phyloP scores from a whole-genome alignment of 92 coral and sea anemone species.

The Bergia puertoricense region DNA sequence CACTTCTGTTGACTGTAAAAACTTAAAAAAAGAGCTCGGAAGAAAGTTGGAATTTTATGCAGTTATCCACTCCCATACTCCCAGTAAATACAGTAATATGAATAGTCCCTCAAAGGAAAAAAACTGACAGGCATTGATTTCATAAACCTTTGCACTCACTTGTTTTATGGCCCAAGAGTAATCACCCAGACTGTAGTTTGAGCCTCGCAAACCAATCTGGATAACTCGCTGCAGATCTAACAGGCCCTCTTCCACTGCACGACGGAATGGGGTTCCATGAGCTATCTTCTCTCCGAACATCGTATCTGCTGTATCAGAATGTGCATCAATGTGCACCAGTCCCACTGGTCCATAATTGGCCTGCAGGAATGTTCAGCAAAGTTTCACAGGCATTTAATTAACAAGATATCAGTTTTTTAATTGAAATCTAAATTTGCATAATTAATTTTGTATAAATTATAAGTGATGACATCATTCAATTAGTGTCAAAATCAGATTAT shows the following conservation, averaged over 20 bases:
- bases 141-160: conserved; percentile 32
- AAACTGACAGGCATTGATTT: neutral
- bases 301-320: conserved; percentile 59
- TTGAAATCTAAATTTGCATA: too few relatives aligned
- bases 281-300: conserved; percentile 62
- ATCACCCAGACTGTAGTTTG: conserved; percentile 52
- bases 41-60: too few relatives aligned
- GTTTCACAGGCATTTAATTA: neutral
- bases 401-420: too few relatives aligned
- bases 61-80: too few relatives aligned
- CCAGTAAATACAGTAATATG: too few relatives aligned
- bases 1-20: too few relatives aligned
- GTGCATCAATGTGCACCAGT: conserved; percentile 71
- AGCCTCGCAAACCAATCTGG: conserved; percentile 74
- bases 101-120: neutral
- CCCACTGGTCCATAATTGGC: conserved; percentile 77
- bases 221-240: conserved; percentile 70
- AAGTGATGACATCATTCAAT: too few relatives aligned
- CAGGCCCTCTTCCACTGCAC: conserved; percentile 77
- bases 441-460: too few relatives aligned
- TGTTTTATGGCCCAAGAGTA: conserved; percentile 50
- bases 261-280: conserved; percentile 72
- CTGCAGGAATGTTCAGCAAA: conserved; percentile 31
- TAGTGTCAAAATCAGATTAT: too few relatives aligned
- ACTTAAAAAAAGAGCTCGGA: too few relatives aligned